A percentile compares a stretch with the other conserved stretches of the same genome.
These are phyloP conservation scores for Conus ventricosus DNA, from an alignment of 1,140 invertebrate genomes.

Conservation along the genomic window DNA sequence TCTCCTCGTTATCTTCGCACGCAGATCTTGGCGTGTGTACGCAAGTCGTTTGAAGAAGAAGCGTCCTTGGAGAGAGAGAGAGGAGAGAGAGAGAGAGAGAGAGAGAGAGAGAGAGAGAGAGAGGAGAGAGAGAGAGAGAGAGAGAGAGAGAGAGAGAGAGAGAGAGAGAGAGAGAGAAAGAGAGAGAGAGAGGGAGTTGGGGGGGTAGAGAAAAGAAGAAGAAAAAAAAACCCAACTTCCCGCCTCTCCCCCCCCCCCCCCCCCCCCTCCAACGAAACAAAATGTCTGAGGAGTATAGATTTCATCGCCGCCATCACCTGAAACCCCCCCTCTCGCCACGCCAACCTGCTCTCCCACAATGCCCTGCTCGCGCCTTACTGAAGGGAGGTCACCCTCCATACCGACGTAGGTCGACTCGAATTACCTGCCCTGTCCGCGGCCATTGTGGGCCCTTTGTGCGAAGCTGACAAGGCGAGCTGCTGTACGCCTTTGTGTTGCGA, in stretches of 20 bases:
- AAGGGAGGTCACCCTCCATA: conserved; percentile 34
- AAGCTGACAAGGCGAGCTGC: conserved; percentile 34
- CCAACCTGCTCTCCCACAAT: conserved; percentile 20
- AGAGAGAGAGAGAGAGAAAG: too few relatives aligned
- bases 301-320: conserved; percentile 11
- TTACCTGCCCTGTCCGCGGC: conserved; percentile 32
- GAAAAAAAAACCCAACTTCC: too few relatives aligned
- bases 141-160: too few relatives aligned
- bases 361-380: conserved; percentile 11
- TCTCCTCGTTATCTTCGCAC: not conserved
- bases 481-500: conserved; percentile 26
- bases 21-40: not conserved
- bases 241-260: not conserved
- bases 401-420: conserved; percentile 35
- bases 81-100: too few relatives aligned
- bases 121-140: too few relatives aligned
- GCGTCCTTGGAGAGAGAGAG: too few relatives aligned
- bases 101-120: too few relatives aligned
- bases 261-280: conserved; percentile 1
- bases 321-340: not conserved
- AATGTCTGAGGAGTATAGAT: not conserved
- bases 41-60: not conserved
- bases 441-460: conserved; percentile 20
- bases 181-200: too few relatives aligned
- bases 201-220: too few relatives aligned